A percentile compares a stretch with the other conserved stretches of the same genome.
These are phyloP conservation scores for Abramis brama DNA, from an alignment of 2,113 vertebrate species.

Conservation along the genomic window DNA sequence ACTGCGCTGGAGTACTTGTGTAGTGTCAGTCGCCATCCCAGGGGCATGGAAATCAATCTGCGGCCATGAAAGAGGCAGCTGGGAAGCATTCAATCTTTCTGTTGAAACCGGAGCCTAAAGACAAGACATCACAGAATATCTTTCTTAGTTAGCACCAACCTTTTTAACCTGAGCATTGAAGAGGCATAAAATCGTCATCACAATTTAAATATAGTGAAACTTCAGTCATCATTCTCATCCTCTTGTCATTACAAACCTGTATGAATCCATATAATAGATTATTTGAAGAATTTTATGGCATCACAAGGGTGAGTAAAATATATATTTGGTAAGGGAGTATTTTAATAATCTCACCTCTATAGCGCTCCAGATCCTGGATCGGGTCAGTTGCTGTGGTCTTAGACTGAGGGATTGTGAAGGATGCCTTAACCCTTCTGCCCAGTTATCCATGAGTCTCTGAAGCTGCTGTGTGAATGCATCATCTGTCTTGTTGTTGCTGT, in stretches of 20 bases:
- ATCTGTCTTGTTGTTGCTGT: conserved; percentile 97
- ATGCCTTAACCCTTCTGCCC: conserved; percentile 86
- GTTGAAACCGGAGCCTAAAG: conserved; percentile 63
- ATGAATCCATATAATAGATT: not conserved
- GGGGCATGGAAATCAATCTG: conserved; percentile 58
- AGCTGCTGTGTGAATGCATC: conserved; percentile 87
- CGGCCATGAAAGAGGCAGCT: conserved; percentile 62
- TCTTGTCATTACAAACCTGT: not conserved
- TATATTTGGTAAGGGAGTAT: not conserved
- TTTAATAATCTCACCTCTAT: conserved; percentile 53
- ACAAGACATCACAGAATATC: not conserved
- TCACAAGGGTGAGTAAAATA: not conserved
- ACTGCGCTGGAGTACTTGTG: conserved; percentile 43
- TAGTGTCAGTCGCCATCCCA: conserved; percentile 51
- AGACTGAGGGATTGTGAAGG: conserved; percentile 72
- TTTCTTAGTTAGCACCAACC: not conserved
- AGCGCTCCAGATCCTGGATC: conserved; percentile 51
- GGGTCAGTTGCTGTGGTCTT: conserved; percentile 54
- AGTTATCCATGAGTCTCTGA: conserved; percentile 91
- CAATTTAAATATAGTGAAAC: not conserved
- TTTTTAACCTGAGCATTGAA: not conserved
- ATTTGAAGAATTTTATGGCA: not conserved
- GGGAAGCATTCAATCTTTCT: conserved; percentile 50
- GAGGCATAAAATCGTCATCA: not conserved
- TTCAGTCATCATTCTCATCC: not conserved